Evolutionary conservation across 2,888 invertebrate genomes (phyloP).

Genomic region (Masnerella sp.): DNA sequence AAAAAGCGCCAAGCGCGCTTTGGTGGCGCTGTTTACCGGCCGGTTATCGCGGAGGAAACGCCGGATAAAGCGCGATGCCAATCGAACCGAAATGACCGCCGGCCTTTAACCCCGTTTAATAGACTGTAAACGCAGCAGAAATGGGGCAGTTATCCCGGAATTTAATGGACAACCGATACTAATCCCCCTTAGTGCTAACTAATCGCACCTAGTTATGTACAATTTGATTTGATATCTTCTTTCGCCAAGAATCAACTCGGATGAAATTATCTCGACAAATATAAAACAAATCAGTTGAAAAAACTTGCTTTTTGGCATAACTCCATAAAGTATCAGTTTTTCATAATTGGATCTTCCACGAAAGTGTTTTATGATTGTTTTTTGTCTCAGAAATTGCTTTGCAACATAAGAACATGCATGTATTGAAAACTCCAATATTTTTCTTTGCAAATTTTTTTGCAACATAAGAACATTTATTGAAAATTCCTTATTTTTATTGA

Average conservation of each 20-base stretch:
- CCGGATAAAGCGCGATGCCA: constrained; percentile 40
- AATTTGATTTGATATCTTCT: constrained; percentile 21
- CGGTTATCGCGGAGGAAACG: constrained; percentile 32
- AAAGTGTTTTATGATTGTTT: no score
- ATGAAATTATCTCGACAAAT: no score
- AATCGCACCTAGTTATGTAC: constrained; percentile 51
- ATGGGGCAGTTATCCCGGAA: constrained; percentile 66
- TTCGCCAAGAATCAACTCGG: constrained; percentile 4
- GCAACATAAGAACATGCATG: no score
- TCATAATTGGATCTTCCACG: no score
- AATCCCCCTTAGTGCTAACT: constrained; percentile 61
- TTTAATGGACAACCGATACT: constrained; percentile 72
- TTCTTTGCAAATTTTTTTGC: no score
- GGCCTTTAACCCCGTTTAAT: constrained; percentile 64
- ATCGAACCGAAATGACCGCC: constrained; percentile 57
- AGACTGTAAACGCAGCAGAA: constrained; percentile 66
- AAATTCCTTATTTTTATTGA: no score
- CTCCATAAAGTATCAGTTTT: no score
- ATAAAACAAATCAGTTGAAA: no score
- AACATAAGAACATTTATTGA: no score
- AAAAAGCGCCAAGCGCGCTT: constrained; percentile 2
- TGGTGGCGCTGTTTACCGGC: constrained; percentile 33
- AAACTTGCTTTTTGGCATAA: no score
- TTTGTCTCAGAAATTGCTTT: no score
- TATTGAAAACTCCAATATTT: no score